phyloP scores from a whole-genome alignment of 1,140 invertebrate genomes.

The Drosophila busckii region DNA sequence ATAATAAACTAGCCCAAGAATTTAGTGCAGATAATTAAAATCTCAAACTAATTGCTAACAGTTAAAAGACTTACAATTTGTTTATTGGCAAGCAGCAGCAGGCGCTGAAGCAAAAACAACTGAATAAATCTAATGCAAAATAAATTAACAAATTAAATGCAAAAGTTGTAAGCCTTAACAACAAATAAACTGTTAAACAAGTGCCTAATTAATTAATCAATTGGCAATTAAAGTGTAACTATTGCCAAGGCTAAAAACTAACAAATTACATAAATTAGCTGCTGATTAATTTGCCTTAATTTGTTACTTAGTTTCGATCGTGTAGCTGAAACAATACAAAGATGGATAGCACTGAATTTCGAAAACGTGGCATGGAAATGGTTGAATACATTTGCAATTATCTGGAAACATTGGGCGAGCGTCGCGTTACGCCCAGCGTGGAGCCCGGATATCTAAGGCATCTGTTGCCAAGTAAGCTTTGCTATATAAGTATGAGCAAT shows the following conservation, averaged over 20 bases:
- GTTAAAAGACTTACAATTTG: constrained; percentile 3
- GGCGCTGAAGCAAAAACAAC: constrained; percentile 10
- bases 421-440: constrained; percentile 93
- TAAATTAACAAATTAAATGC: not conserved
- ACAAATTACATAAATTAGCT: constrained; percentile 8
- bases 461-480: constrained; percentile 84
- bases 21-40: constrained; percentile 1
- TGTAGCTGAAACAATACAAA: constrained; percentile 7
- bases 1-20: not conserved
- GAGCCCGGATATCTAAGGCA: constrained; percentile 94
- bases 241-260: too few species aligned
- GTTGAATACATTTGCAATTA: constrained; percentile 99
- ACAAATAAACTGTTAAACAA: not conserved
- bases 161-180: not conserved
- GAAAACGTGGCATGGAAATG: constrained; percentile 95
- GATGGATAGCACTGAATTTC: constrained; percentile 95
- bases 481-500: not conserved
- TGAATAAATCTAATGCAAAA: constrained; percentile 3
- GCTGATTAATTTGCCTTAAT: not conserved
- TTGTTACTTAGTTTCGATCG: too few species aligned
- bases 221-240: too few species aligned
- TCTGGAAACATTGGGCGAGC: constrained; percentile 89
- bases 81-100: constrained; percentile 11
- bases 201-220: not conserved
- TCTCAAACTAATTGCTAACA: constrained; percentile 35